phyloP scores from a whole-genome alignment of 1,140 invertebrate species.

The Plodia interpunctella region DNA sequence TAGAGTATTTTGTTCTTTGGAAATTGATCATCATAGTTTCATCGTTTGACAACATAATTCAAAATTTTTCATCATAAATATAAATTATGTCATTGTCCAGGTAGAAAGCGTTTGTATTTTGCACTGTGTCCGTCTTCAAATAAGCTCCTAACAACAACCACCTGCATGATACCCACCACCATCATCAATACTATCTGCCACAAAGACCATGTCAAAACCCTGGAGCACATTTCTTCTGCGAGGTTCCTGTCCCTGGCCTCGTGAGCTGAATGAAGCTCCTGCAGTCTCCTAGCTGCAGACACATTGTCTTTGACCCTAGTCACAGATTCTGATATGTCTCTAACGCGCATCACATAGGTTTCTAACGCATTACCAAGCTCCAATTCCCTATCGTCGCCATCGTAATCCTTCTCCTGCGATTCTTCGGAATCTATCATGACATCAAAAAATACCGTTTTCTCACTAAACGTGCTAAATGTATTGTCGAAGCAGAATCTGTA shows the following conservation, averaged over 20 bases:
- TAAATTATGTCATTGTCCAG: conserved; percentile 11
- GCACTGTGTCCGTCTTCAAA: conserved; percentile 78
- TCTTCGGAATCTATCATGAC: conserved; percentile 81
- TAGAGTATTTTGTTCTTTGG: no score
- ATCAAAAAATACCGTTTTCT: conserved; percentile 89
- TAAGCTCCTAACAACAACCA: conserved; percentile 80
- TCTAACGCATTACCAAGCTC: conserved; percentile 55
- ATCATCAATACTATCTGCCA: conserved; percentile 85
- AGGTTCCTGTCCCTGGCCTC: conserved; percentile 88
- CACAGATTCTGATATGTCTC: conserved; percentile 58
- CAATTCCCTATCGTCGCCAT: conserved; percentile 76
- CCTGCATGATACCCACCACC: conserved; percentile 78
- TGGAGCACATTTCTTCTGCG: conserved; percentile 81
- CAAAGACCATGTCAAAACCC: conserved; percentile 85
- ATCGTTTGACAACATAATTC: no score
- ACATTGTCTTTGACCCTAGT: conserved; percentile 43
- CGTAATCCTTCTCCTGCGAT: conserved; percentile 77
- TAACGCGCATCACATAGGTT: conserved; percentile 54
- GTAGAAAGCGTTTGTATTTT: no score
- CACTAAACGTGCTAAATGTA: conserved; percentile 85
- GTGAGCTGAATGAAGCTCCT: conserved; percentile 84
- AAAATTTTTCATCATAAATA: no score
- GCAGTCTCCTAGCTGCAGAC: conserved; percentile 81
- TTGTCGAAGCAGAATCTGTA: conserved; percentile 92
- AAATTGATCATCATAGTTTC: no score